Evolutionary conservation across 1,140 invertebrate species (phyloP), one percentile per base, ranked within the genome.

Genomic region (Probaryconus sp.): DNA sequence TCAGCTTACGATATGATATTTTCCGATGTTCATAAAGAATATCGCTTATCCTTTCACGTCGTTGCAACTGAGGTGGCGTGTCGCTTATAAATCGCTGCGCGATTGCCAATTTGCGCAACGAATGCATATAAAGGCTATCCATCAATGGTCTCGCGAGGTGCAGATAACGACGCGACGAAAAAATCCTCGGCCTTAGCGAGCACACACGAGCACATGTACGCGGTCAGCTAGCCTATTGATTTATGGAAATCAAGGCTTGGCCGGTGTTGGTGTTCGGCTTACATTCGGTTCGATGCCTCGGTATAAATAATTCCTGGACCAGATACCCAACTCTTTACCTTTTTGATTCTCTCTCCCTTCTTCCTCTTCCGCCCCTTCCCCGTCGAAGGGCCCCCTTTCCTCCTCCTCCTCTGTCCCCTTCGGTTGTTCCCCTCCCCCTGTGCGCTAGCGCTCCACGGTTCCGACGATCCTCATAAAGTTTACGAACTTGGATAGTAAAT

Each of bases 381-480:
- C 18, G 38, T 42, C 55, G 45, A 58, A 33, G n/a, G n/a, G n/a
- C n/a, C n/a, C n/a, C n/a, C n/a, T n/a, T n/a, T n/a, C 43, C 35
- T 26, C 26, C 11, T 38, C 30, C 30, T 53, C 56, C 60, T 51
- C 31, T 24, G 61, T 63, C 20, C 65, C 33, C 56, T 55, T 50
- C 6, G 18, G 5, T 38, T 38, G 7, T 43, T 60, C 60, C 43
- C 45, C 26, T 7, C 43, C 28, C 13, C 35, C 16, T 40, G 35
- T 31, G 37, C 50, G 63, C 64, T 45, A 64, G 67, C 76, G 67
- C 76, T 79, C 75, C 74, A 69, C 53, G 77, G 70, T 82, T 79
- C 76, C 68, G 78, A 79, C 79, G 81, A 81, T 84, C 81, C 81
- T 82, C 83, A 78, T 84, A 84, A 84, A 84, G 69, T 81, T 80